Percentiles rank a stretch among this genome's conserved stretches.
phyloP scores from a whole-genome alignment of 1,140 invertebrate species.

The Pantala flavescens region DNA sequence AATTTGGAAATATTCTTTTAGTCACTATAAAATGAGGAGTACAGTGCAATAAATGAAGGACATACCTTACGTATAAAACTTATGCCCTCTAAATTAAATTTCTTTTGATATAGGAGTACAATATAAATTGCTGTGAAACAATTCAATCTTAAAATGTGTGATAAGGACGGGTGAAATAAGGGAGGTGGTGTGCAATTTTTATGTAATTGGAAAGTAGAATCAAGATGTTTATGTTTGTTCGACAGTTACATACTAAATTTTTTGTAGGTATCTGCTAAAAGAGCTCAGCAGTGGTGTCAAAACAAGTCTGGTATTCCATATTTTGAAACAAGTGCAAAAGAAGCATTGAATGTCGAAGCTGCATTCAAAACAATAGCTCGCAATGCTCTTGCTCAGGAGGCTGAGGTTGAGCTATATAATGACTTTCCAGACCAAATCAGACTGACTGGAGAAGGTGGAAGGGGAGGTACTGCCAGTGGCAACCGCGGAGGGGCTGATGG shows the following conservation, averaged over 20 bases:
- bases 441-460: conserved; percentile 49
- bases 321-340: conserved; percentile 98
- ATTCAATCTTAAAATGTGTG: too few species aligned
- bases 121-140: too few species aligned
- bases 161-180: too few species aligned
- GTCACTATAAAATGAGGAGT: too few species aligned
- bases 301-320: conserved; percentile 97
- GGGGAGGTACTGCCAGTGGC: conserved; percentile 32
- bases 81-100: too few species aligned
- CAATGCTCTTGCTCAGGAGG: conserved; percentile 83
- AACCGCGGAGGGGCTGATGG: conserved; percentile 51
- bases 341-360: conserved; percentile 94
- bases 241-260: conserved; percentile 17
- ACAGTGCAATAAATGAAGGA: too few species aligned
- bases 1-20: too few species aligned
- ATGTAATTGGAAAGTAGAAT: too few species aligned
- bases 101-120: too few species aligned
- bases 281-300: conserved; percentile 97
- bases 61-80: too few species aligned
- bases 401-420: conserved; percentile 83
- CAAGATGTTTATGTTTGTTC: too few species aligned
- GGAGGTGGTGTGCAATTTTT: too few species aligned
- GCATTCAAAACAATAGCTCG: conserved; percentile 97
- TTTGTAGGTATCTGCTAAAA: conserved; percentile 74
- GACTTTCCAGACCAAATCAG: conserved; percentile 96